phyloP scores from a whole-genome alignment of 1,140 invertebrate genomes.

The Andricus grossulariae region DNA sequence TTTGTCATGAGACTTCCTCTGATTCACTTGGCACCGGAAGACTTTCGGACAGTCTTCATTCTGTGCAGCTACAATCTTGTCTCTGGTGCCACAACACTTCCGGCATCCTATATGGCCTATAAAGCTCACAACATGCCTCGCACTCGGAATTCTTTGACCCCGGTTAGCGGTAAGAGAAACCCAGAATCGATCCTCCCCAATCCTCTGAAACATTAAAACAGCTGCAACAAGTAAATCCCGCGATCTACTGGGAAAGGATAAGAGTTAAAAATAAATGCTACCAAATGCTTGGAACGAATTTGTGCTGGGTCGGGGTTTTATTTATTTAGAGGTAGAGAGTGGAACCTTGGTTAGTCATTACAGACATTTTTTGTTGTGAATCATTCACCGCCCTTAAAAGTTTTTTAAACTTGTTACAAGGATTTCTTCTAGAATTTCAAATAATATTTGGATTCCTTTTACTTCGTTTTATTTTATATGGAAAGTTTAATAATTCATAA shows the following conservation, averaged over 20 bases:
- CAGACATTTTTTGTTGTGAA: too few relatives aligned
- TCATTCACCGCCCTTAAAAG: too few relatives aligned
- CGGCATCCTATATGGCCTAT: slow-evolving; percentile 58
- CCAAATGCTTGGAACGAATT: not conserved
- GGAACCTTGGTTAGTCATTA: slow-evolving; percentile 18
- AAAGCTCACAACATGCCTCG: slow-evolving; percentile 52
- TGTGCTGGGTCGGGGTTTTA: not conserved
- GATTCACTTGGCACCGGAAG: slow-evolving; percentile 53
- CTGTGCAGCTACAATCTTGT: slow-evolving; percentile 51
- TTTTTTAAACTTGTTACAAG: too few relatives aligned
- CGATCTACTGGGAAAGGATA: not conserved
- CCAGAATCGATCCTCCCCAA: not conserved
- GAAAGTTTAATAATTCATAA: too few relatives aligned
- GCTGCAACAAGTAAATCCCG: slow-evolving; percentile 25
- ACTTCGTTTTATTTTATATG: too few relatives aligned
- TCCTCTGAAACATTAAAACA: slow-evolving; percentile 20
- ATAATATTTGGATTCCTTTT: too few relatives aligned
- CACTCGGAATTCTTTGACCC: slow-evolving; percentile 34
- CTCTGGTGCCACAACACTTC: slow-evolving; percentile 52
- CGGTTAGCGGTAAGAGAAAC: slow-evolving; percentile 40
- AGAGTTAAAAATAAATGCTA: not conserved
- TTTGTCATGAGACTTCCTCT: slow-evolving; percentile 53
- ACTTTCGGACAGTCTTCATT: slow-evolving; percentile 53
- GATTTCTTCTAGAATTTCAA: too few relatives aligned
- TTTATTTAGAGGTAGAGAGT: not conserved